These are phyloP conservation scores for Aphaenogaster floridana DNA, from an alignment of 1,140 invertebrate genomes.

Conservation along the genomic window DNA sequence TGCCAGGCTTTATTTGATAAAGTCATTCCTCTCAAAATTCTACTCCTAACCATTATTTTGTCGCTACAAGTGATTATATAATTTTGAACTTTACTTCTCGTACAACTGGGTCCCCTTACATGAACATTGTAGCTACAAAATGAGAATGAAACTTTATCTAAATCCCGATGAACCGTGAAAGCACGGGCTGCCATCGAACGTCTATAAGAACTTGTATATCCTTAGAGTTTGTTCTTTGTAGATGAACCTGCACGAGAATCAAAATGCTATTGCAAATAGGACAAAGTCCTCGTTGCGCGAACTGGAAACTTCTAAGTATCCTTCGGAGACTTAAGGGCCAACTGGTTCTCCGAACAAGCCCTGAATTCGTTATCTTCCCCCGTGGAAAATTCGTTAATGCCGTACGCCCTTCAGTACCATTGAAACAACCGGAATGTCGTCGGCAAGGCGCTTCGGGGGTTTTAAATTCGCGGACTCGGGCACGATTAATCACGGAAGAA, in stretches of 20 bases:
- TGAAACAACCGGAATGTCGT: constrained; percentile 60
- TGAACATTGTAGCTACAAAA: neutral
- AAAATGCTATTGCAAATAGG: constrained; percentile 48
- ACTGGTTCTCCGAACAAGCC: constrained; percentile 25
- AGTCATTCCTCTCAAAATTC: neutral
- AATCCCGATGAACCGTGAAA: neutral
- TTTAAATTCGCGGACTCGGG: constrained; percentile 47
- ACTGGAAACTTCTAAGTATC: constrained; percentile 45
- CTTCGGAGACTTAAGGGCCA: constrained; percentile 51
- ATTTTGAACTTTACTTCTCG: neutral
- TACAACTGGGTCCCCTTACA: neutral
- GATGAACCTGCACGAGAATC: constrained; percentile 51
- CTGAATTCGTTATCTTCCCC: constrained; percentile 50
- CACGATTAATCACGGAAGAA: constrained; percentile 73
- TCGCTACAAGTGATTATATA: neutral
- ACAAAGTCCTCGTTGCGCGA: constrained; percentile 29
- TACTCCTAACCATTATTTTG: neutral
- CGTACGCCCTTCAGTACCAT: constrained; percentile 47
- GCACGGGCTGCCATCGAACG: neutral
- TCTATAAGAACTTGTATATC: neutral
- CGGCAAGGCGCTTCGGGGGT: constrained; percentile 36
- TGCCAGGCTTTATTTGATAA: neutral
- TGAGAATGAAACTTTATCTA: neutral
- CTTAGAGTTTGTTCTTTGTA: constrained; percentile 21
- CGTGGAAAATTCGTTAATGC: constrained; percentile 57